Evolutionary conservation across 1,140 invertebrate genomes (phyloP).

Genomic region (Lordiphosa mommai): DNA sequence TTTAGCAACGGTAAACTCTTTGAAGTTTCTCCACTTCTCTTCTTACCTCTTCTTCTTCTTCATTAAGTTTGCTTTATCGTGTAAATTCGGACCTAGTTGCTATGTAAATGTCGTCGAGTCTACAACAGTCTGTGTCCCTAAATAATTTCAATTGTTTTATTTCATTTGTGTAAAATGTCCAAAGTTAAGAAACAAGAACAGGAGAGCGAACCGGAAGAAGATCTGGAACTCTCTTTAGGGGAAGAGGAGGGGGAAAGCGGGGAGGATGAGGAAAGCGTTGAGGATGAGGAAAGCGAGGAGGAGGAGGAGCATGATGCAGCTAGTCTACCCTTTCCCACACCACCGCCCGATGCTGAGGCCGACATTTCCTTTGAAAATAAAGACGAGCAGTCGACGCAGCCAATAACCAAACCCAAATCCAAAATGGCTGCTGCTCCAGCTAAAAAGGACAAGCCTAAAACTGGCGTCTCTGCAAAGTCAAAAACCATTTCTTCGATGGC

Average conservation of each 20-base stretch:
- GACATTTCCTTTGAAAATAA: conserved; percentile 3
- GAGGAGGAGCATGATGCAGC: not conserved
- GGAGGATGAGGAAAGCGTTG: not conserved
- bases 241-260: conserved; percentile 1
- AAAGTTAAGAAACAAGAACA: too few relatives aligned
- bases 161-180: too few relatives aligned
- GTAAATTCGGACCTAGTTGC: too few relatives aligned
- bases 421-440: conserved; percentile 6
- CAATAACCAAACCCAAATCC: not conserved
- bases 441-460: not conserved
- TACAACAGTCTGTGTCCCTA: too few relatives aligned
- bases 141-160: too few relatives aligned
- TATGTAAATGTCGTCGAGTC: too few relatives aligned
- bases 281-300: not conserved
- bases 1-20: not conserved
- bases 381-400: too few relatives aligned
- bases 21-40: not conserved
- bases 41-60: not conserved
- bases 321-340: conserved; percentile 31
- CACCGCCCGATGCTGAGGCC: conserved; percentile 26
- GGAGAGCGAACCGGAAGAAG: too few relatives aligned
- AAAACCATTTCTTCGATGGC: not conserved
- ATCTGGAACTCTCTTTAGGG: not conserved
- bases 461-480: not conserved
- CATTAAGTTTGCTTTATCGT: not conserved